Evolutionary conservation across 2,888 invertebrate species (phyloP).

Genomic region (Polyommatus iphigenia): DNA sequence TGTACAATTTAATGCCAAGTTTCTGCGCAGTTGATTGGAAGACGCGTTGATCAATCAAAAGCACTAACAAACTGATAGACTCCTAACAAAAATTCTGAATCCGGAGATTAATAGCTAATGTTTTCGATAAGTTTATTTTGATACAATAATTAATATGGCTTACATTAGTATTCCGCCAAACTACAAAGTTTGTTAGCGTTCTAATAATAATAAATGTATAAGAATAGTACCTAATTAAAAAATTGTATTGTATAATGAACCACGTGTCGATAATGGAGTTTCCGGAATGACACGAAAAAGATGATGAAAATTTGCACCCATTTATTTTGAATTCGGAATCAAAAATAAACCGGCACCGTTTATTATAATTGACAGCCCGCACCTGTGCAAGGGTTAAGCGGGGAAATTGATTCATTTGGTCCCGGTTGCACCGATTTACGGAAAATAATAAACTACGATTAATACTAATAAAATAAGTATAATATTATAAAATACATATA

Average conservation of each 20-base stretch:
- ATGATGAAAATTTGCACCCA: constrained; percentile 11
- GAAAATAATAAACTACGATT: not conserved
- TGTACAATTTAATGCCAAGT: not conserved
- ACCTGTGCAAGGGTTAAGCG: constrained; percentile 50
- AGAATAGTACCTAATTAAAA: no score
- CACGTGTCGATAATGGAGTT: not conserved
- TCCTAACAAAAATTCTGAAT: not conserved
- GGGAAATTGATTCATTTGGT: constrained; percentile 56
- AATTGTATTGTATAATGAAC: not conserved
- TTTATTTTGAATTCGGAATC: constrained; percentile 25
- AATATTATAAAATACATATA: no score
- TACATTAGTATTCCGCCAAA: no score
- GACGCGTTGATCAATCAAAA: not conserved
- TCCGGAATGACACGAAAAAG: constrained; percentile 18
- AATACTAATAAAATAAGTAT: not conserved
- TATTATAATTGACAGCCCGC: constrained; percentile 54
- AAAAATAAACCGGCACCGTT: constrained; percentile 39
- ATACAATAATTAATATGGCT: no score
- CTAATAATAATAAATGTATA: no score
- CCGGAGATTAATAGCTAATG: no score
- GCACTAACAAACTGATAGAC: not conserved
- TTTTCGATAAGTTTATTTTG: no score
- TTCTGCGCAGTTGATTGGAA: not conserved
- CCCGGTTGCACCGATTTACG: not conserved
- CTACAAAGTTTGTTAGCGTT: no score